Evolutionary conservation across 2,888 invertebrate genomes (phyloP).

Genomic region (Diloba caeruleocephala): DNA sequence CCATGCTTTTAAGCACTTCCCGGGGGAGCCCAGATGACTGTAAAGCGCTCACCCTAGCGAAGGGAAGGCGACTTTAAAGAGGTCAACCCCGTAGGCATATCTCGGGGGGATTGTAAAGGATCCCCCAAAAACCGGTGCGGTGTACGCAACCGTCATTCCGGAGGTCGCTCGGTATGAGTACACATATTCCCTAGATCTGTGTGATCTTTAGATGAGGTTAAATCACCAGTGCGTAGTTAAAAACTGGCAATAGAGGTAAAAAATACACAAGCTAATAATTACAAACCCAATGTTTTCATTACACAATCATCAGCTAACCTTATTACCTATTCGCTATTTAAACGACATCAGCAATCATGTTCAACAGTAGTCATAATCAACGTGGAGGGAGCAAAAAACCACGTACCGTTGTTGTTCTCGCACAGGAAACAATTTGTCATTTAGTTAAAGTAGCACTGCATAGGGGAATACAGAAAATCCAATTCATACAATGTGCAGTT

Average conservation of each 20-base stretch:
- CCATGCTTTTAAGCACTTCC: too few relatives aligned
- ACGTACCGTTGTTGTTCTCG: constrained; percentile 46
- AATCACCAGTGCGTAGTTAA: background rate
- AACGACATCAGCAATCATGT: constrained; percentile 35
- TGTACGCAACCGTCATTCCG: too few relatives aligned
- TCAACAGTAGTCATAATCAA: constrained; percentile 35
- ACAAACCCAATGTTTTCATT: constrained; percentile 24
- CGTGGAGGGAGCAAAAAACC: constrained; percentile 44
- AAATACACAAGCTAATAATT: constrained; percentile 6
- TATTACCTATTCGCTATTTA: constrained; percentile 31
- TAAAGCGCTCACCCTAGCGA: too few relatives aligned
- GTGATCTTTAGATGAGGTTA: too few relatives aligned
- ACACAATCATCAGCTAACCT: constrained; percentile 20
- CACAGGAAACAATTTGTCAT: constrained; percentile 65
- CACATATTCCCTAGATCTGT: too few relatives aligned
- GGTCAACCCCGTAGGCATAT: too few relatives aligned
- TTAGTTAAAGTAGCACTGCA: constrained; percentile 40
- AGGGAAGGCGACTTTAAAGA: too few relatives aligned
- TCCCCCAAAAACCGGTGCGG: too few relatives aligned
- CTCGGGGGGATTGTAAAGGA: too few relatives aligned
- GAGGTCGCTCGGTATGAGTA: too few relatives aligned
- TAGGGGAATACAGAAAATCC: constrained; percentile 25
- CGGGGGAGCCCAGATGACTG: too few relatives aligned
- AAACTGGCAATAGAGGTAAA: constrained; percentile 3
- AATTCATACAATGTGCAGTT: background rate